Evolutionary conservation across 2,113 vertebrate species (phyloP).

Genomic region (Ictalurus punctatus): DNA sequence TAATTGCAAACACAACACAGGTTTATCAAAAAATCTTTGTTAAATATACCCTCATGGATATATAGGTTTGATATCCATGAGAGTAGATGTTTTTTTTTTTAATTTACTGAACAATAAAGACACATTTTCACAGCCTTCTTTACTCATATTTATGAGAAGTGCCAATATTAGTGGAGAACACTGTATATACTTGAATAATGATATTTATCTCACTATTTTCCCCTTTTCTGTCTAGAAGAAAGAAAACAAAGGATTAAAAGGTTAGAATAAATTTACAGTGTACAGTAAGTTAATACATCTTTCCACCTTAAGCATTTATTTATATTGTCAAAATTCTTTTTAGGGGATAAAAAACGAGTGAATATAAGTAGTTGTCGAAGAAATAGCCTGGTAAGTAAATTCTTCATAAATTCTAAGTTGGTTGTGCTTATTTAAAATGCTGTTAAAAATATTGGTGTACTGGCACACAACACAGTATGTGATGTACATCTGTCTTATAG

Average conservation of each 20-base stretch:
- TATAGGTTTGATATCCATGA: no score
- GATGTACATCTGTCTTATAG: constrained; percentile 60
- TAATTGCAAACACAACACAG: no score
- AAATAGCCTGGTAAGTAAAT: constrained; percentile 68
- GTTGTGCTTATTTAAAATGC: background rate
- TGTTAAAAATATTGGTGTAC: background rate
- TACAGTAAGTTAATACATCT: background rate
- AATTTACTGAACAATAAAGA: no score
- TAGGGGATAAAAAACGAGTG: constrained; percentile 74
- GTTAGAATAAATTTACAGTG: constrained; percentile 53
- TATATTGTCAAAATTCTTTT: constrained; percentile 18
- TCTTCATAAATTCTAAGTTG: background rate
- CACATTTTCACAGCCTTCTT: no score
- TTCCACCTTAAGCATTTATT: background rate
- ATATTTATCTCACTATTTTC: background rate
- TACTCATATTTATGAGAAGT: no score
- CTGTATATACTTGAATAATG: background rate
- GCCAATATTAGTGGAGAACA: no score
- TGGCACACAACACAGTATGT: background rate
- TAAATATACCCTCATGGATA: no score
- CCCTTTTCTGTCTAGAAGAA: constrained; percentile 14
- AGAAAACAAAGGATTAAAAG: constrained; percentile 53
- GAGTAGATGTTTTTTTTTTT: no score
- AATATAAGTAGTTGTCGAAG: constrained; percentile 65
- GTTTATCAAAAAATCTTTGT: no score